These are phyloP conservation scores for Papilio dardanus DNA, from an alignment of 1,140 invertebrate species.

Conservation along the genomic window DNA sequence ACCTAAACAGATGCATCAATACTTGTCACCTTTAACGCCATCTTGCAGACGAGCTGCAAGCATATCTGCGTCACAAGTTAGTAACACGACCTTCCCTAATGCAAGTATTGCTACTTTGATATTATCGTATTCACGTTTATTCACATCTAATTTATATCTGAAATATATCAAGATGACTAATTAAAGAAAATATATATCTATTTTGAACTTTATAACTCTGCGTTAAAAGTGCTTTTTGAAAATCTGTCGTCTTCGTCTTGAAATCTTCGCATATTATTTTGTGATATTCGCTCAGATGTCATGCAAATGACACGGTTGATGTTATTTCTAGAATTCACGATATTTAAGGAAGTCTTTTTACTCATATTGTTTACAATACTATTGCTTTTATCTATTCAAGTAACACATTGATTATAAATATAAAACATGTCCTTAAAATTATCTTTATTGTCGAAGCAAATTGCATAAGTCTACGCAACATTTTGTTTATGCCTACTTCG, in stretches of 20 bases:
- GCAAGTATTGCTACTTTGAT: not conserved
- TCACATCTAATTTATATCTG: not conserved
- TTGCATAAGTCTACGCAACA: not conserved
- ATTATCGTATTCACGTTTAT: not conserved
- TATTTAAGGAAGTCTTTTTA: not conserved
- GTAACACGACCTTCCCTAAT: not conserved
- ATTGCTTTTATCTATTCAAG: not conserved
- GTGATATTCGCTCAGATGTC: not conserved
- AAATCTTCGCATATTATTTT: not conserved
- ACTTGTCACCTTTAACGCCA: not conserved
- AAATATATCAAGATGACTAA: not conserved
- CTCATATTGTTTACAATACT: not conserved
- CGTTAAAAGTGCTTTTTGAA: not conserved
- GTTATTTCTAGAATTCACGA: not conserved
- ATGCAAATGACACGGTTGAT: not conserved
- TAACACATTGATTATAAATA: not conserved
- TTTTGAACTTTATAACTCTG: not conserved
- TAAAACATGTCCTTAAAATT: not conserved
- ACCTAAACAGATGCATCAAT: not conserved
- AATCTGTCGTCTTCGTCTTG: not conserved
- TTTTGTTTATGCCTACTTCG: constrained; percentile 17
- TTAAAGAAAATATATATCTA: not conserved
- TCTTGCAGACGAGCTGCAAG: not conserved
- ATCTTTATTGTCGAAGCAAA: not conserved
- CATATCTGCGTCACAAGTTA: not conserved